Evolutionary conservation across 1,140 invertebrate species (phyloP).

Genomic region (Zaprionus capensis): DNA sequence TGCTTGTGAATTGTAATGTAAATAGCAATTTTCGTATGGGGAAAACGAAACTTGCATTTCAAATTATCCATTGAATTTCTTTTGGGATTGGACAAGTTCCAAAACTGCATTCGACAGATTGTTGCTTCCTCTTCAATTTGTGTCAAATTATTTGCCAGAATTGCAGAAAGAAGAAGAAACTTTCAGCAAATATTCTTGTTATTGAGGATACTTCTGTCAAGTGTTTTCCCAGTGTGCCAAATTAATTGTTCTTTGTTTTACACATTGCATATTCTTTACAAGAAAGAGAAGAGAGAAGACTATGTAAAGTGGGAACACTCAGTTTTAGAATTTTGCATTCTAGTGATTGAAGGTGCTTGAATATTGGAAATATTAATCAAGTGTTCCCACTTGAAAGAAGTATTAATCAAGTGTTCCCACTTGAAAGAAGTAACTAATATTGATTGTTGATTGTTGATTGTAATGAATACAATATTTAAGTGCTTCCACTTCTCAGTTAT

Average conservation of each 20-base stretch:
- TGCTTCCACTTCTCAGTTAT: too few relatives aligned
- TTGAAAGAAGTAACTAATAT: too few relatives aligned
- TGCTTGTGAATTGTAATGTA: neutral
- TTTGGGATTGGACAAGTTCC: neutral
- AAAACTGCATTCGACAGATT: neutral
- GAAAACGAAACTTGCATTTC: neutral
- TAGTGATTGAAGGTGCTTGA: too few relatives aligned
- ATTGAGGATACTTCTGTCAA: neutral
- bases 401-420: too few relatives aligned
- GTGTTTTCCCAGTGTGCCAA: neutral
- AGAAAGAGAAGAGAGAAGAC: too few relatives aligned
- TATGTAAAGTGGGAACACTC: too few relatives aligned
- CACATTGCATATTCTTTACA: neutral
- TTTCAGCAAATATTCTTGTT: neutral
- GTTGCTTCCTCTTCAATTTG: neutral
- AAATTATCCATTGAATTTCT: slow-evolving; percentile 1
- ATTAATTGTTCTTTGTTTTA: neutral
- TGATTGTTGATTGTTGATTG: too few relatives aligned
- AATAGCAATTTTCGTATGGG: slow-evolving; percentile 1
- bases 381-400: too few relatives aligned
- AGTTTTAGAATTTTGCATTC: too few relatives aligned
- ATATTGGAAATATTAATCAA: too few relatives aligned
- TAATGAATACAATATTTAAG: too few relatives aligned
- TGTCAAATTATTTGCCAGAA: neutral
- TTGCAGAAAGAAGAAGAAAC: neutral